A percentile compares a stretch with the other conserved stretches of the same genome.
phyloP scores from a whole-genome alignment of 2,797 vertebrate species.

The Enteromius fasciolatus region DNA sequence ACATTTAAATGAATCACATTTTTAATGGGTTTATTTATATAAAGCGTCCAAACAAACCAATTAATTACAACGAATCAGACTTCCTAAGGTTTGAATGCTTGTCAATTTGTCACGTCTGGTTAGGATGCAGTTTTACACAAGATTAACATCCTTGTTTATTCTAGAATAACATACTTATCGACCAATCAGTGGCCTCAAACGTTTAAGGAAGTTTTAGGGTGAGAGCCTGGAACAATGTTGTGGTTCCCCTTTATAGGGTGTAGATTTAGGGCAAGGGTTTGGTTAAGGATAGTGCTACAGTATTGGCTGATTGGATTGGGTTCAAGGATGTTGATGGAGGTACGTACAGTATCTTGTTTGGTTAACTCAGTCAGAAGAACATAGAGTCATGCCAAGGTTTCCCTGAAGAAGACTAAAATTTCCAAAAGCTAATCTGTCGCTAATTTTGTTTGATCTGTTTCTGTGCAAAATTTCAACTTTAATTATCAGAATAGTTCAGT shows the following conservation, averaged over 20 bases:
- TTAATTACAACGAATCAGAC: constrained; percentile 3
- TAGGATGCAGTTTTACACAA: constrained; percentile 4
- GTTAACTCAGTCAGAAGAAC: neutral
- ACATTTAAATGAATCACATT: neutral
- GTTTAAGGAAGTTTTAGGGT: neutral
- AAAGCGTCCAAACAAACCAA: constrained; percentile 2
- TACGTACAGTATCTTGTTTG: neutral
- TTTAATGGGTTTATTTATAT: constrained; percentile 2
- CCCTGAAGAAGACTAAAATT: neutral
- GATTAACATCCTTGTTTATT: neutral
- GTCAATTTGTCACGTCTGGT: constrained; percentile 16
- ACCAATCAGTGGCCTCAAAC: neutral
- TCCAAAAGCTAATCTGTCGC: neutral
- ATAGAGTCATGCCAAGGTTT: neutral
- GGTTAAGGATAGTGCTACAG: neutral
- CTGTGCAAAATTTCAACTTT: neutral
- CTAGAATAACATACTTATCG: neutral
- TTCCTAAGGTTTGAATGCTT: neutral
- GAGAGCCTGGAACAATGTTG: neutral
- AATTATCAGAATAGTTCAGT: neutral
- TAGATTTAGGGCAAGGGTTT: neutral
- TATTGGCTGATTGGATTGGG: neutral
- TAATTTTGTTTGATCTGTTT: neutral
- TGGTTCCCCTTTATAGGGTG: neutral
- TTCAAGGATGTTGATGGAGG: neutral